Percentiles rank a stretch among this genome's conserved stretches.
phyloP scores from a whole-genome alignment of 2,888 invertebrate species.

The Hipparchia semele region DNA sequence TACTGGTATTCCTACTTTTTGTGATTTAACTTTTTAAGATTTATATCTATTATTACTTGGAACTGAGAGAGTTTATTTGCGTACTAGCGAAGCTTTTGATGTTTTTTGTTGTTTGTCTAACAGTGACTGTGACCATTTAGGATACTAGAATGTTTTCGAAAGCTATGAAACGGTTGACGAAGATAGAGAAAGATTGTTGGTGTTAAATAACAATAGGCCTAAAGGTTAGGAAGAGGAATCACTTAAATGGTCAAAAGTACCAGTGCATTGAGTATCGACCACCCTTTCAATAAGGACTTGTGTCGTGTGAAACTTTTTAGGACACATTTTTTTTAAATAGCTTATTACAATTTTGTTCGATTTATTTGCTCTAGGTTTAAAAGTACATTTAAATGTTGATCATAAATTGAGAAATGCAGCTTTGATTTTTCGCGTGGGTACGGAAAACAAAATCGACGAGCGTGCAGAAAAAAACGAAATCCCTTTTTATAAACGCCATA shows the following conservation, averaged over 20 bases:
- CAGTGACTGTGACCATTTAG: not conserved
- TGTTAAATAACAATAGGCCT: not conserved
- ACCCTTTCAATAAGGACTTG: too few relatives aligned
- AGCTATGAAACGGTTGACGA: not conserved
- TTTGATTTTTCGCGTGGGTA: not conserved
- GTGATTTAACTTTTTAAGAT: constrained; percentile 22
- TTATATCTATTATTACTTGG: constrained; percentile 29
- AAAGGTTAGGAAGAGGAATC: not conserved
- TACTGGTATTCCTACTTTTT: constrained; percentile 22
- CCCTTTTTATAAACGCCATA: constrained; percentile 21
- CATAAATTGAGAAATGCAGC: not conserved
- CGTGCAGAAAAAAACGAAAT: not conserved
- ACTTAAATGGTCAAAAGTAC: not conserved
- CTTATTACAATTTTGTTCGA: too few relatives aligned
- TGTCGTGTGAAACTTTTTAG: too few relatives aligned
- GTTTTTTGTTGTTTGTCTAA: constrained; percentile 8
- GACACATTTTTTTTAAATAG: too few relatives aligned
- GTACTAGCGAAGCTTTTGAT: constrained; percentile 22
- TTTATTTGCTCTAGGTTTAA: too few relatives aligned
- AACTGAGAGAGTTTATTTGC: constrained; percentile 29
- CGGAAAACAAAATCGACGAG: constrained; percentile 1
- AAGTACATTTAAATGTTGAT: not conserved
- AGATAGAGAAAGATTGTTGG: not conserved
- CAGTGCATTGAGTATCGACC: too few relatives aligned
- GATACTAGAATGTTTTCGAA: not conserved